A percentile compares a stretch with the other conserved stretches of the same genome.
Conservation (phyloP, 2,888 invertebrate species). For the Hipparchia sbordonii region DNA sequence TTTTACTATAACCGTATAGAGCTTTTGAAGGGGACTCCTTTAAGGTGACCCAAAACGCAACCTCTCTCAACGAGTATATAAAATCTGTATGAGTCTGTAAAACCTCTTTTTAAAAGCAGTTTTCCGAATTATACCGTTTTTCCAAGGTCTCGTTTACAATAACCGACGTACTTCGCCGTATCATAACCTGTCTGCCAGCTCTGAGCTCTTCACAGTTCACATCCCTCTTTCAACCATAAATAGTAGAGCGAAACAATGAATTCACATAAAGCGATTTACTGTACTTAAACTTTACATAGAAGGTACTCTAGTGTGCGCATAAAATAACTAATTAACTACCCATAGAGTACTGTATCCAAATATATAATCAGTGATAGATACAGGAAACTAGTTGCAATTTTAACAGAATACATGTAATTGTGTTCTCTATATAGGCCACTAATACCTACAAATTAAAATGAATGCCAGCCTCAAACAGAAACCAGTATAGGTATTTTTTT, state of each 20-base stretch:
- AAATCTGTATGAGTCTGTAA: neutral
- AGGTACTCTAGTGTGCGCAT: neutral
- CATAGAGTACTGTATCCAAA: too few relatives aligned
- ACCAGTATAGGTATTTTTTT: too few relatives aligned
- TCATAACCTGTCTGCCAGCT: neutral
- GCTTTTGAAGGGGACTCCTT: too few relatives aligned
- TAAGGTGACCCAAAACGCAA: neutral
- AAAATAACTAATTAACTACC: too few relatives aligned
- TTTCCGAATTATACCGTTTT: constrained; percentile 3
- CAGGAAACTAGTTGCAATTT: too few relatives aligned
- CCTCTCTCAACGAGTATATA: neutral
- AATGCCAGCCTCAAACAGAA: too few relatives aligned
- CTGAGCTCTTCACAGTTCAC: constrained; percentile 5
- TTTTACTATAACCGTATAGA: too few relatives aligned
- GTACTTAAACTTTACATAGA: neutral
- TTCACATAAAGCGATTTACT: constrained; percentile 1
- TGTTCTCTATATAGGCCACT: too few relatives aligned
- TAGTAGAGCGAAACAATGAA: constrained; percentile 13
- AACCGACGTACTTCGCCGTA: neutral
- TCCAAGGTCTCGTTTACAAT: constrained; percentile 7
- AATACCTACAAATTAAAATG: too few relatives aligned
- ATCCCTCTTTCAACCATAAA: constrained; percentile 10
- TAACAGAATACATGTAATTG: too few relatives aligned
- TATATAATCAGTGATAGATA: too few relatives aligned
- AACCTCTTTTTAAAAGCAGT: neutral